Evolutionary conservation across 1,140 invertebrate genomes (phyloP), one percentile per base, ranked within the genome.

Genomic region (Trichogramma pretiosum): DNA sequence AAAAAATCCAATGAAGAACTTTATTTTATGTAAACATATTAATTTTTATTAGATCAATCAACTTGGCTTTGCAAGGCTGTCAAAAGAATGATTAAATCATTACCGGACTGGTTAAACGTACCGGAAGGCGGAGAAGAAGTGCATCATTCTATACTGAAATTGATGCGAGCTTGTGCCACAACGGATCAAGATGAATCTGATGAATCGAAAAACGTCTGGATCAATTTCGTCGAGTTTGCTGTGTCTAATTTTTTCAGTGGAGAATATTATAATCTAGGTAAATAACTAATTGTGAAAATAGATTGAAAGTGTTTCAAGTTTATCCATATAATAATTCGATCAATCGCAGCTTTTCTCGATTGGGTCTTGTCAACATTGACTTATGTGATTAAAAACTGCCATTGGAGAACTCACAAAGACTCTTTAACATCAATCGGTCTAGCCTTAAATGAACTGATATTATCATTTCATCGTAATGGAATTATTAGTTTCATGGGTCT

Each of bases 401-500:
- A 72, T 5, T 77, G 74, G 74, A 62, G 58, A 35, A 54, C 57
- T 43, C 57, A 61, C 22, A 67, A 62, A 56, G 54, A 59, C 33
- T 49, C 61, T 35, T 28, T 69, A 5, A 46, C 58, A 34, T 59
- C 58, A 11, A 48, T 66, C 19, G 63, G 60, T 23, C 62, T 61
- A 22, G 55, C 59, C 3, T 59, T 77, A 3, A 73, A 71, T 24
- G 71, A 76, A 55, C 42, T 77, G 1, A 63, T 78, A 3, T 63
- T 65, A 16, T 73, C 75, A 1, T 78, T 79, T 59, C 72, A 77
- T 54, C 49, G 62, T 1, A 65, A 68, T 21, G 72, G 72, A 7
- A 65, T 67, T 8, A 59, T 67, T 11, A 76, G 72, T 32, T 72
- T 75, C 18, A 77, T 77, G 76, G 76, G 75, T 1, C 55, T 77